Evolutionary conservation across 2,888 invertebrate species (phyloP).

Genomic region (Allolobophora icterica): DNA sequence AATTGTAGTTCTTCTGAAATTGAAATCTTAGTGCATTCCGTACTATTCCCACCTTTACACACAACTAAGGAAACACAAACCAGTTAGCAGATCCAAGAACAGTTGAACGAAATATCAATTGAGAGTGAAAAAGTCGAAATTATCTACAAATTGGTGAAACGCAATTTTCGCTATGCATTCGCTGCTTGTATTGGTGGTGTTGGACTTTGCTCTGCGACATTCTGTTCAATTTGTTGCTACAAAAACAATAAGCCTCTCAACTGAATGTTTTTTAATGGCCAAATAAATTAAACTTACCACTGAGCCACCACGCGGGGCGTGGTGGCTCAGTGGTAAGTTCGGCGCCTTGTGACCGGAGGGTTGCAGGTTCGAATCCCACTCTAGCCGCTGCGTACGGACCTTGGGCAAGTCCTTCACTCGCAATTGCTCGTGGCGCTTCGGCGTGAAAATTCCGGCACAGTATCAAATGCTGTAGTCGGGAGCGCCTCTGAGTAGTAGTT

Average conservation of each 20-base stretch:
- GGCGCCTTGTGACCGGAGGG: too few relatives aligned
- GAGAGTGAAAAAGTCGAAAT: background rate
- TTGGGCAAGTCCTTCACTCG: too few relatives aligned
- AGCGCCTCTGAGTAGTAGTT: too few relatives aligned
- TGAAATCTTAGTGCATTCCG: background rate
- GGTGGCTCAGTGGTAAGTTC: too few relatives aligned
- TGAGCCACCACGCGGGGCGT: too few relatives aligned
- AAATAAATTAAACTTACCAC: too few relatives aligned
- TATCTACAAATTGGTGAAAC: background rate
- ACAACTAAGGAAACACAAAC: background rate
- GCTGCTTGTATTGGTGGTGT: background rate
- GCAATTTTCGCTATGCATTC: background rate
- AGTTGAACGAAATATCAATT: background rate
- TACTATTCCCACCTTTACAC: background rate
- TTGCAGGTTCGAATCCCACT: too few relatives aligned
- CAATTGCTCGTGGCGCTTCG: too few relatives aligned
- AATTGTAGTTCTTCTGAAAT: background rate
- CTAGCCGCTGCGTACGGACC: too few relatives aligned
- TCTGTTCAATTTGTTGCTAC: background rate
- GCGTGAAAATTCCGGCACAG: too few relatives aligned
- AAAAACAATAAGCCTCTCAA: background rate
- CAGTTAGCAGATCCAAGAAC: slow-evolving; percentile 9
- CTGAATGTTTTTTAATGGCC: background rate
- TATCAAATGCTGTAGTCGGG: too few relatives aligned
- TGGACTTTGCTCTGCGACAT: background rate